Base-by-base conservation (phyloP, 2,888 invertebrate species). In the Conistra vaccinii region DNA sequence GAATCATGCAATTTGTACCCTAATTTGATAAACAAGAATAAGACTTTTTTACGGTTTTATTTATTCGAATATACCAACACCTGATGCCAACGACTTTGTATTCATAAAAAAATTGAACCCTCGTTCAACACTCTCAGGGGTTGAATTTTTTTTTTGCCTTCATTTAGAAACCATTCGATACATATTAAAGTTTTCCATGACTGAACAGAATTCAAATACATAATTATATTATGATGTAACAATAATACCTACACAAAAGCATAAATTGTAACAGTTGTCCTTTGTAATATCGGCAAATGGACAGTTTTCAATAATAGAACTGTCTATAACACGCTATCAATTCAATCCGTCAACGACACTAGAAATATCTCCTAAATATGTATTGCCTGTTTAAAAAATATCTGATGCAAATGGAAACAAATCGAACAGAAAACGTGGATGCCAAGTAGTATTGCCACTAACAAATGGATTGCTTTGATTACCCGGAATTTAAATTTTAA, bases 241-340 rank as follows among this genome's bases (percentile, higher is more conserved):
- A 39, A 42, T 32, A 51, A 51, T 60, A 12, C 39, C 6, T 39
- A 35, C 12, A 75, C 42, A 75, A 51, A 48, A 65, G 10, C 23
- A 63, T 58, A 75, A 74, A 60, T 67, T 39, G 39, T 62, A 26
- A 76, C 61, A 68, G 62, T 62, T 67, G 4, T 53, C 35, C 45
- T 45, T 67, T 76, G 48, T 67, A 26, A 7, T 76, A 23, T 53
- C 53, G 29, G 4, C 35, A 58, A 75, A 75, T 42, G 9, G 51
- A 45, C 60, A 29, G 32, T 48, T 66, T 48, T 76, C 76, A 76
- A 76, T 67, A 76, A 76, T 55, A 48, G 61, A 48, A 32, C 61
- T 76, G 76, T 68, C 76, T 42, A 9, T 39, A n/a, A 17, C 76
- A 76, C 39, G n/a, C n/a, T 67, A 35, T 35, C 57, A 57, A 57